Conservation (phyloP, 2,888 invertebrate genomes). For the Sussaba pulchella region DNA sequence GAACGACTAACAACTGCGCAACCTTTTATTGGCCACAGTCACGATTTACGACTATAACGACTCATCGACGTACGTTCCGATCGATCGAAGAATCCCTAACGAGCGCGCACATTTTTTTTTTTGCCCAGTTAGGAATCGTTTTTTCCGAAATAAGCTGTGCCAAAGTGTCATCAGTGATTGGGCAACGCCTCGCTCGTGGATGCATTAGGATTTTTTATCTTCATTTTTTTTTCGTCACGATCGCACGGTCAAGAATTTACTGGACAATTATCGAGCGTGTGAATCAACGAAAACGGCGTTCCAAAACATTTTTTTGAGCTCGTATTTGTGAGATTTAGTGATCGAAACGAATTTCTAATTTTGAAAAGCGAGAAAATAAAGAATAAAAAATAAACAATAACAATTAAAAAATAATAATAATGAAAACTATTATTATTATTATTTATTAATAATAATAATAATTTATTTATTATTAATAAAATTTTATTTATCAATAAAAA, state of each 20-base stretch:
- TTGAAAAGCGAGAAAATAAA: too few relatives aligned
- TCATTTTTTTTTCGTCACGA: neutral
- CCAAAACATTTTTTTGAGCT: too few relatives aligned
- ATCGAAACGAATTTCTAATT: too few relatives aligned
- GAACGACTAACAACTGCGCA: constrained; percentile 66
- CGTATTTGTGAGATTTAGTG: too few relatives aligned
- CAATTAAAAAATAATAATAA: too few relatives aligned
- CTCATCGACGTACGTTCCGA: constrained; percentile 53
- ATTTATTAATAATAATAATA: too few relatives aligned
- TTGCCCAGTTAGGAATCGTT: constrained; percentile 33
- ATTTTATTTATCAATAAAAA: too few relatives aligned
- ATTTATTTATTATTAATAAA: too few relatives aligned
- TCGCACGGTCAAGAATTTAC: constrained; percentile 2
- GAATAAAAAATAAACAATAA: too few relatives aligned
- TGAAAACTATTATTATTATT: too few relatives aligned
- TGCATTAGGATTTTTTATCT: neutral
- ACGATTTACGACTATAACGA: constrained; percentile 70
- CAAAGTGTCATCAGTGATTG: constrained; percentile 12
- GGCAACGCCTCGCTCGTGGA: neutral
- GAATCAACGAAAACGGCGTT: constrained; percentile 9
- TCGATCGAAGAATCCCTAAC: constrained; percentile 65
- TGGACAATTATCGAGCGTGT: constrained; percentile 19
- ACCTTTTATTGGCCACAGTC: constrained; percentile 39
- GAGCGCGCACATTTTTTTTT: constrained; percentile 56
- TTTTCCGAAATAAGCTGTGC: constrained; percentile 19